These are phyloP conservation scores for Percopsis transmontana DNA, from an alignment of 2,113 vertebrate species.

Conservation along the genomic window DNA sequence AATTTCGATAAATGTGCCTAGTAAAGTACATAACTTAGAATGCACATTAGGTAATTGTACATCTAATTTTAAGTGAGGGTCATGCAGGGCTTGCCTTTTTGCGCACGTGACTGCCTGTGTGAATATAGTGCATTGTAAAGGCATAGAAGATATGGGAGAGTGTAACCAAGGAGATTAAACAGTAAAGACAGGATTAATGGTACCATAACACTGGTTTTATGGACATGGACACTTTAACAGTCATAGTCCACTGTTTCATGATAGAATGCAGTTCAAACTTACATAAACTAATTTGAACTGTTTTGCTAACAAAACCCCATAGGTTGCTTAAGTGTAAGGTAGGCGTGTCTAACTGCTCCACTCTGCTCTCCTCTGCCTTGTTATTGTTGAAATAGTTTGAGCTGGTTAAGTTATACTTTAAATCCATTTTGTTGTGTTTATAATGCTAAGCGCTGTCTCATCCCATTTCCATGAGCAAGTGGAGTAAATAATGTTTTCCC, in stretches of 20 bases:
- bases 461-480: slow-evolving; percentile 28
- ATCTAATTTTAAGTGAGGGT: no score
- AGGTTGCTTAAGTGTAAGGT: neutral
- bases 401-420: no score
- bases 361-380: neutral
- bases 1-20: no score
- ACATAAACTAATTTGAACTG: neutral
- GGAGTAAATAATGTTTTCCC: slow-evolving; percentile 25
- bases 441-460: slow-evolving; percentile 1
- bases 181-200: slow-evolving; percentile 20
- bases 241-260: neutral
- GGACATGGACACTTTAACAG: neutral
- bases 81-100: neutral
- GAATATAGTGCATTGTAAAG: neutral
- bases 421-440: slow-evolving; percentile 1
- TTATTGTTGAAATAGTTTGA: neutral
- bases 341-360: no score
- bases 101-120: neutral
- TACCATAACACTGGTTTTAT: neutral
- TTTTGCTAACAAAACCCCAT: neutral
- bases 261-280: neutral
- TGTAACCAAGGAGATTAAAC: slow-evolving; percentile 19
- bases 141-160: slow-evolving; percentile 8
- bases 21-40: neutral
- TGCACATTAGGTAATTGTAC: neutral